A percentile compares a stretch with the other conserved stretches of the same genome.
Conservation (phyloP, 2,888 invertebrate genomes). For the Nineta flava region DNA sequence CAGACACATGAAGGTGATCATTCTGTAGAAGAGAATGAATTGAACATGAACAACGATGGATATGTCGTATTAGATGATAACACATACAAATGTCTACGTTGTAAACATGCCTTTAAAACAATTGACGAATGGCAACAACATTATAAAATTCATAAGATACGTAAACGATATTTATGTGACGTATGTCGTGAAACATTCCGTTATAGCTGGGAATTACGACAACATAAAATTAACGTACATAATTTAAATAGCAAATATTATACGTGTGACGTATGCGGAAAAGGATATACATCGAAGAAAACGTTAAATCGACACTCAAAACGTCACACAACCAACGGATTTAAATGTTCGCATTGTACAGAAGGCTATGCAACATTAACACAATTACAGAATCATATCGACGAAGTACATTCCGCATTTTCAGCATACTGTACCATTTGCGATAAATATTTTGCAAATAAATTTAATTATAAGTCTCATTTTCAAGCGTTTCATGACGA, state of each 20-base stretch:
- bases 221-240: slow-evolving; percentile 12
- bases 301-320: neutral
- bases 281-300: slow-evolving; percentile 3
- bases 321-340: neutral
- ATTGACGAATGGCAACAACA: slow-evolving; percentile 3
- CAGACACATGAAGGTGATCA: neutral
- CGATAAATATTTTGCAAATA: slow-evolving; percentile 3
- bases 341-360: slow-evolving; percentile 1
- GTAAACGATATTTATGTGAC: slow-evolving; percentile 15
- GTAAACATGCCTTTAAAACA: slow-evolving; percentile 5
- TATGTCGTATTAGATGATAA: neutral
- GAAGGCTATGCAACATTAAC: neutral
- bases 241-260: neutral
- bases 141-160: slow-evolving; percentile 9
- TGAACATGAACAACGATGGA: neutral
- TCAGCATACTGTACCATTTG: slow-evolving; percentile 6
- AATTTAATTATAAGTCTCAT: slow-evolving; percentile 5
- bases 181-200: slow-evolving; percentile 16
- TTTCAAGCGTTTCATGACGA: slow-evolving; percentile 3
- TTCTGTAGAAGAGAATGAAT: neutral
- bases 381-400: slow-evolving; percentile 2
- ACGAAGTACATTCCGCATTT: slow-evolving; percentile 1
- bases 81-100: slow-evolving; percentile 4
- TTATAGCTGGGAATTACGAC: slow-evolving; percentile 15
- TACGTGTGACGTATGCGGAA: slow-evolving; percentile 3